phyloP scores from a whole-genome alignment of 1,140 invertebrate genomes.

The Camponotus pennsylvanicus region DNA sequence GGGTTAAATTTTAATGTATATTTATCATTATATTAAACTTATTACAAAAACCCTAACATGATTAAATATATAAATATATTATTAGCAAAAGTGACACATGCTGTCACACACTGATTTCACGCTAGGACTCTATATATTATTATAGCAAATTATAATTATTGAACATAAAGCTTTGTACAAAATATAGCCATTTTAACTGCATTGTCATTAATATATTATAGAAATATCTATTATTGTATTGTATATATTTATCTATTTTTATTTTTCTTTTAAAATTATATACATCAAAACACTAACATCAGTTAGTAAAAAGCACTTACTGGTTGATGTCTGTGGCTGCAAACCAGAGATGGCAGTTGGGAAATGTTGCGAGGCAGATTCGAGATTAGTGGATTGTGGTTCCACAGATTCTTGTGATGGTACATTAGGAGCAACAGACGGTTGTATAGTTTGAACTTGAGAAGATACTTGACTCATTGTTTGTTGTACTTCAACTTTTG shows the following conservation, averaged over 20 bases:
- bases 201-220: background rate
- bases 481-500: constrained; percentile 71
- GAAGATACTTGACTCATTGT: constrained; percentile 35
- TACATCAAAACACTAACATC: background rate
- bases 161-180: constrained; percentile 22
- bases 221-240: constrained; percentile 7
- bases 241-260: background rate
- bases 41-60: background rate
- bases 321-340: constrained; percentile 63
- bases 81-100: constrained; percentile 19
- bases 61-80: constrained; percentile 9
- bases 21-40: background rate
- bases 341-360: constrained; percentile 25
- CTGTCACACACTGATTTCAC: background rate
- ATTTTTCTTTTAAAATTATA: constrained; percentile 22
- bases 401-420: constrained; percentile 68
- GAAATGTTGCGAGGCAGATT: constrained; percentile 55
- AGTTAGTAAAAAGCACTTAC: constrained; percentile 67
- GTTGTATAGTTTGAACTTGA: constrained; percentile 61
- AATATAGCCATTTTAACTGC: constrained; percentile 7
- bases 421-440: constrained; percentile 17
- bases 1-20: background rate
- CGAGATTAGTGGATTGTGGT: constrained; percentile 51
- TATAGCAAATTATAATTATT: background rate
- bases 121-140: background rate